A percentile compares a stretch with the other conserved stretches of the same genome.
These are phyloP conservation scores for Drosophila eohydei DNA, from an alignment of 2,888 invertebrate species.

Conservation along the genomic window DNA sequence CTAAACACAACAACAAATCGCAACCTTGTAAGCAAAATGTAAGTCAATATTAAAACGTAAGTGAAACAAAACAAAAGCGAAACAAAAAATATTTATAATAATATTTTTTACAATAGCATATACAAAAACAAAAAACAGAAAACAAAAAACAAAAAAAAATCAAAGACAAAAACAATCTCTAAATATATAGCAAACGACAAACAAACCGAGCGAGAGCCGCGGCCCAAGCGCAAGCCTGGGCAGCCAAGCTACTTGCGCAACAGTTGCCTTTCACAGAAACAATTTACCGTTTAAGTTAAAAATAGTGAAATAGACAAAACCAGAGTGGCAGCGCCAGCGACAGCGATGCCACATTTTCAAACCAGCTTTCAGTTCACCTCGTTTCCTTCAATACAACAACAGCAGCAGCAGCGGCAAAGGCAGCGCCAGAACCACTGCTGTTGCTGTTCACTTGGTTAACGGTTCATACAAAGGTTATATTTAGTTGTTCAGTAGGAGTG, in stretches of 20 bases:
- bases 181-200: slow-evolving; percentile 80
- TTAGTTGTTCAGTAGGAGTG: slow-evolving; percentile 55
- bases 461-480: slow-evolving; percentile 76
- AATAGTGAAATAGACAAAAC: slow-evolving; percentile 76
- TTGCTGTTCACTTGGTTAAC: slow-evolving; percentile 55
- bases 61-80: slow-evolving; percentile 46
- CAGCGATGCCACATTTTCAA: slow-evolving; percentile 58
- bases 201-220: slow-evolving; percentile 66
- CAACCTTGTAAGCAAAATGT: slow-evolving; percentile 66
- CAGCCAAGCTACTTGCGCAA: slow-evolving; percentile 61
- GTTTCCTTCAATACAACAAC: slow-evolving; percentile 68
- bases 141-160: slow-evolving; percentile 40
- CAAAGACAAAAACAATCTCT: slow-evolving; percentile 59
- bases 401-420: slow-evolving; percentile 19
- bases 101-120: slow-evolving; percentile 80
- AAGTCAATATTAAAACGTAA: slow-evolving; percentile 65
- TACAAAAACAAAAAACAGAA: slow-evolving; percentile 56
- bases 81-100: slow-evolving; percentile 72
- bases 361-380: slow-evolving; percentile 71
- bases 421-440: neutral
- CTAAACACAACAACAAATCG: slow-evolving; percentile 45
- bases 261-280: slow-evolving; percentile 80
- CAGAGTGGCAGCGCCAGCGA: slow-evolving; percentile 45
- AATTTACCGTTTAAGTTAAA: slow-evolving; percentile 79
- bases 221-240: slow-evolving; percentile 32